These are phyloP conservation scores for Suillia variegata DNA, from an alignment of 2,888 invertebrate genomes.

Conservation along the genomic window DNA sequence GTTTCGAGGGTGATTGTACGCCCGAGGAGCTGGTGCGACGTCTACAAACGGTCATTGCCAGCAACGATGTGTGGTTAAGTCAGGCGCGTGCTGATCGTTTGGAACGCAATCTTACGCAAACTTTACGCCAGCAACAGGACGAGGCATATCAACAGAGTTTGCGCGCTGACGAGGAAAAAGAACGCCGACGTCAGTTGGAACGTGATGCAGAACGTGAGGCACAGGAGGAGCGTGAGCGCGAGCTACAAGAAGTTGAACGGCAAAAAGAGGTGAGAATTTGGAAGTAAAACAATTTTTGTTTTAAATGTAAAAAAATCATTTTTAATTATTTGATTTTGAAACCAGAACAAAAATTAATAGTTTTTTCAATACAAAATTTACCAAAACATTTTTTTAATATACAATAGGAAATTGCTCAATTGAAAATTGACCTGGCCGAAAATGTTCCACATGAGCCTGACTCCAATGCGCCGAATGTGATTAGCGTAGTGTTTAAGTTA, in stretches of 20 bases:
- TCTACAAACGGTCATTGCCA: constrained; percentile 76
- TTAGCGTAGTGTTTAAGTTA: constrained; percentile 88
- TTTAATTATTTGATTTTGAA: background rate
- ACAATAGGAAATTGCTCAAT: constrained; percentile 68
- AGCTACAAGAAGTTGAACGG: constrained; percentile 64
- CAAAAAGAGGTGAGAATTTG: constrained; percentile 56
- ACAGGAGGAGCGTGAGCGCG: constrained; percentile 63
- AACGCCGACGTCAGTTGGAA: constrained; percentile 71
- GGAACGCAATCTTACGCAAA: constrained; percentile 83
- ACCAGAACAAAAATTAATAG: background rate
- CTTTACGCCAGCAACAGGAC: constrained; percentile 88
- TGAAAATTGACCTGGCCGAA: constrained; percentile 70
- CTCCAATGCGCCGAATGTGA: constrained; percentile 69
- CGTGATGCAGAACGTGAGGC: constrained; percentile 64
- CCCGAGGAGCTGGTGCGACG: constrained; percentile 74
- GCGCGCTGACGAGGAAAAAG: constrained; percentile 93
- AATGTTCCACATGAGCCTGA: constrained; percentile 80
- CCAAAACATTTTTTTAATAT: no score
- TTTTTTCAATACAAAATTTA: no score
- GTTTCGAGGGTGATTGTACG: constrained; percentile 85
- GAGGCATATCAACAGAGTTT: constrained; percentile 91
- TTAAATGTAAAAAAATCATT: no score
- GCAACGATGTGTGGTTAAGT: constrained; percentile 86
- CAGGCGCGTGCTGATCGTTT: constrained; percentile 85
- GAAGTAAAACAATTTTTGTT: no score